Conservation (phyloP, 2,888 invertebrate species). For the Congeria kusceri region DNA sequence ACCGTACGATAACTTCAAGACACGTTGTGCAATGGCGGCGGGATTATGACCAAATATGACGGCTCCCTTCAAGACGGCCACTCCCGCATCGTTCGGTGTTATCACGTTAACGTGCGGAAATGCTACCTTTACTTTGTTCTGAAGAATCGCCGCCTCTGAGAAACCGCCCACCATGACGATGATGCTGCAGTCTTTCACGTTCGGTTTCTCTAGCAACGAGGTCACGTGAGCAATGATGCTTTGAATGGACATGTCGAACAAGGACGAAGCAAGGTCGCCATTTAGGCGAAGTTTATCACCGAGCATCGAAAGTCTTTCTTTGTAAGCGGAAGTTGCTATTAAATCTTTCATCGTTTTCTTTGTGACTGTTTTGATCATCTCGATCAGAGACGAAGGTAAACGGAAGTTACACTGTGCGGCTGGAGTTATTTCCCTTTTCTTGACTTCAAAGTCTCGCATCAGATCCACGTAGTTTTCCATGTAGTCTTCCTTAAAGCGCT, state of each 20-base stretch:
- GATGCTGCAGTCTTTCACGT: background rate
- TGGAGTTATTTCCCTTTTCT: background rate
- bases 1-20: background rate
- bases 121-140: background rate
- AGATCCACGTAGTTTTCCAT: conserved; percentile 7
- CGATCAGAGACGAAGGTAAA: background rate
- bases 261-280: background rate
- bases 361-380: background rate
- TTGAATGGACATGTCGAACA: background rate
- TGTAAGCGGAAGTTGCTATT: background rate
- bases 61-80: background rate
- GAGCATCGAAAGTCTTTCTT: background rate
- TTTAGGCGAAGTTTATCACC: background rate
- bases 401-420: background rate
- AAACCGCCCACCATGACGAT: conserved; percentile 6
- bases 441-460: conserved; percentile 1
- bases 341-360: background rate
- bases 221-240: conserved; percentile 8
- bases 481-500: background rate
- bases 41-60: conserved; percentile 10
- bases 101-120: background rate
- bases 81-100: background rate
- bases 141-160: background rate
- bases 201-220: background rate
- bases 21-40: conserved; percentile 1